phyloP scores from a whole-genome alignment of 2,113 vertebrate genomes.

The Nibea albiflora region DNA sequence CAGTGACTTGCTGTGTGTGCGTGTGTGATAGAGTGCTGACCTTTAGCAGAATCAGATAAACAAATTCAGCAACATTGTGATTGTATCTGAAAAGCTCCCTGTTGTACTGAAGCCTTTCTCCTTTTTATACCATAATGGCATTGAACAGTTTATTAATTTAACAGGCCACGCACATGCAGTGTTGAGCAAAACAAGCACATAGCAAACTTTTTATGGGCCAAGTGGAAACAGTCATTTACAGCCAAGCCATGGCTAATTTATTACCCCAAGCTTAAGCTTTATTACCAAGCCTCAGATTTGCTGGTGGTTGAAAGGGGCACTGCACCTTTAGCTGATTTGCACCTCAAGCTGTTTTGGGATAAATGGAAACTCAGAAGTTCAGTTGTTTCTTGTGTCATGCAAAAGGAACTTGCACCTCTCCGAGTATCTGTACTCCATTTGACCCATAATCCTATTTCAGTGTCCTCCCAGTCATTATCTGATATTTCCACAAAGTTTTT shows the following conservation, averaged over 20 bases:
- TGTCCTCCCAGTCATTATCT: slow-evolving; percentile 78
- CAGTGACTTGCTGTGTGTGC: not conserved
- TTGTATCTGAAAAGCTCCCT: slow-evolving; percentile 72
- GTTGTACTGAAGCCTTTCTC: slow-evolving; percentile 44
- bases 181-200: slow-evolving; percentile 81
- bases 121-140: slow-evolving; percentile 63
- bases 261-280: slow-evolving; percentile 67
- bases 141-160: slow-evolving; percentile 78
- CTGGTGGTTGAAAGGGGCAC: slow-evolving; percentile 66
- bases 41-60: slow-evolving; percentile 42
- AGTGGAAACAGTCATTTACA: slow-evolving; percentile 84
- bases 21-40: slow-evolving; percentile 23
- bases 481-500: slow-evolving; percentile 75
- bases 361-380: slow-evolving; percentile 64
- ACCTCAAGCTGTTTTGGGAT: slow-evolving; percentile 55
- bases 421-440: slow-evolving; percentile 75
- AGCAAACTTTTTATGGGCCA: slow-evolving; percentile 79
- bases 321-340: slow-evolving; percentile 72
- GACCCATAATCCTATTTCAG: slow-evolving; percentile 78
- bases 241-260: slow-evolving; percentile 81
- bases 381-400: slow-evolving; percentile 62
- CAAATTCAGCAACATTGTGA: slow-evolving; percentile 51
- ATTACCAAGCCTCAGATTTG: slow-evolving; percentile 67
- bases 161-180: slow-evolving; percentile 73
- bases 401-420: slow-evolving; percentile 69